Conservation (phyloP, 2,113 vertebrate genomes). For the Spilogale gracilis region DNA sequence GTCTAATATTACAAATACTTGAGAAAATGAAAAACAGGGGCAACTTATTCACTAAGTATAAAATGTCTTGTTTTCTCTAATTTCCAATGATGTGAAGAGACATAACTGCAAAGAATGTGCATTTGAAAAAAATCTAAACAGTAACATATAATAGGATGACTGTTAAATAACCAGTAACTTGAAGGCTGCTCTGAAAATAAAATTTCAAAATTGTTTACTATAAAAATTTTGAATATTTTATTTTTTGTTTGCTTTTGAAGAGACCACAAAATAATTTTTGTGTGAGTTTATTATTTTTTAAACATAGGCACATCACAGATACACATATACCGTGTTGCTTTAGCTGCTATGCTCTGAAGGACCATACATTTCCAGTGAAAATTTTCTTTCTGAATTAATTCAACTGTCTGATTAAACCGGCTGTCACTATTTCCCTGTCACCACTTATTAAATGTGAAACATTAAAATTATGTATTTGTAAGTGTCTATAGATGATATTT, state of each 20-base stretch:
- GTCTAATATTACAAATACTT: background rate
- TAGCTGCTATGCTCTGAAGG: conserved; percentile 11
- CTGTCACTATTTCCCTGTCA: background rate
- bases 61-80: background rate
- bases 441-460: conserved; percentile 47
- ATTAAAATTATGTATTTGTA: background rate
- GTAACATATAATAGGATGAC: background rate
- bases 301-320: conserved; percentile 26
- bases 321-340: background rate
- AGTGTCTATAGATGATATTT: background rate
- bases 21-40: background rate
- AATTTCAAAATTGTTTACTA: conserved; percentile 55
- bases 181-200: conserved; percentile 37
- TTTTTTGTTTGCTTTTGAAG: background rate
- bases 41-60: background rate
- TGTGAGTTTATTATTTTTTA: background rate
- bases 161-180: background rate
- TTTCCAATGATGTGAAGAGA: conserved; percentile 36
- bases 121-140: background rate
- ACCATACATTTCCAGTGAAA: conserved; percentile 30
- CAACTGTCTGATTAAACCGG: background rate
- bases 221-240: background rate
- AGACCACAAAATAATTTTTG: background rate
- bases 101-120: background rate
- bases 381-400: conserved; percentile 36